These are phyloP conservation scores for Magallana nippona DNA, from an alignment of 2,888 invertebrate genomes.

Conservation along the genomic window DNA sequence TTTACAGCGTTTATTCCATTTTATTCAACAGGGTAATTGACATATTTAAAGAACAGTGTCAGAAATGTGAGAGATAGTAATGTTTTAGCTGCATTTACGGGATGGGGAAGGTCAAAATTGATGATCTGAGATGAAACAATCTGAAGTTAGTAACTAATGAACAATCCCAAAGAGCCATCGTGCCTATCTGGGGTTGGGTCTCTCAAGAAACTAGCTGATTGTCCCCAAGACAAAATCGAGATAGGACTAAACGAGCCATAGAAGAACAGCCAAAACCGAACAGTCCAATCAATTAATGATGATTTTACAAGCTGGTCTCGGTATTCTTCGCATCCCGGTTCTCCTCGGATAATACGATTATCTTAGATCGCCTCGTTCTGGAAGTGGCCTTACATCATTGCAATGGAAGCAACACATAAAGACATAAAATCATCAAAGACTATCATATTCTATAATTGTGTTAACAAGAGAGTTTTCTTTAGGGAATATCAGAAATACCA, in stretches of 20 bases:
- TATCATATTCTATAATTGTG: conserved; percentile 1
- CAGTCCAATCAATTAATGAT: conserved; percentile 22
- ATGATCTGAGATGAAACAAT: no score
- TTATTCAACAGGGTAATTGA: no score
- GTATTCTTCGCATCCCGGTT: background rate
- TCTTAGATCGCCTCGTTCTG: background rate
- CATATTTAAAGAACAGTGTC: no score
- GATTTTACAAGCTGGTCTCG: conserved; percentile 6
- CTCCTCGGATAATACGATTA: conserved; percentile 3
- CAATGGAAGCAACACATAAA: background rate
- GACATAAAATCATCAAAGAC: conserved; percentile 24
- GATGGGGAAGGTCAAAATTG: no score
- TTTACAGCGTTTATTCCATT: no score
- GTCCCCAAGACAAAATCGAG: conserved; percentile 21
- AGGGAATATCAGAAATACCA: conserved; percentile 5
- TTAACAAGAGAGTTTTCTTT: conserved; percentile 6
- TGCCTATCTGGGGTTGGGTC: conserved; percentile 7
- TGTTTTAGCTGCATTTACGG: no score
- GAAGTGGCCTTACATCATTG: background rate
- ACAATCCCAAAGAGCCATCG: background rate
- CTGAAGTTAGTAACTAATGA: no score
- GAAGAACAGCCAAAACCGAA: background rate
- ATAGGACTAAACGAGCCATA: background rate
- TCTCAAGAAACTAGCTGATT: background rate
- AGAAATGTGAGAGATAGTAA: no score